phyloP scores from a whole-genome alignment of 2,888 invertebrate genomes.

The Axea sp. region DNA sequence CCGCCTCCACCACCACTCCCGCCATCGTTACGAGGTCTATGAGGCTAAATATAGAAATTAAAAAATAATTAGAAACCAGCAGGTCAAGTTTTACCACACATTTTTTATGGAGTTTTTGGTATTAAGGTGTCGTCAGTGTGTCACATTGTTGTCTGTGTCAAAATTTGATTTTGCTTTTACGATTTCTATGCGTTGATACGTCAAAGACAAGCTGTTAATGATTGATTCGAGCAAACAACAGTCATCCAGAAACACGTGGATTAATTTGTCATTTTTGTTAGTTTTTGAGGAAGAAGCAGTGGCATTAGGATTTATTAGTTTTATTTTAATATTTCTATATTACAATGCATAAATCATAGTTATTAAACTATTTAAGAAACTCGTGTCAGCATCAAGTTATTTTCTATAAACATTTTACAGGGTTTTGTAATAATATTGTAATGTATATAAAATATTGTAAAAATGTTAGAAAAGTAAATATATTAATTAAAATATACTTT shows the following conservation, averaged over 20 bases:
- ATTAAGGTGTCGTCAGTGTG: conserved; percentile 40
- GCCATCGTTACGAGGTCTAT: conserved; percentile 82
- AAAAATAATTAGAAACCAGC: conserved; percentile 9
- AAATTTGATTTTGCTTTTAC: neutral
- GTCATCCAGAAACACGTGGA: conserved; percentile 42
- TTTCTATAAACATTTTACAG: too few relatives aligned
- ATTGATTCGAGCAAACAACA: conserved; percentile 50
- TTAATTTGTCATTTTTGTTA: too few relatives aligned
- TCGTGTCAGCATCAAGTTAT: too few relatives aligned
- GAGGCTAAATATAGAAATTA: conserved; percentile 79
- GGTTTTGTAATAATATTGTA: too few relatives aligned
- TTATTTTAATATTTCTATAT: too few relatives aligned
- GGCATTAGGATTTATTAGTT: too few relatives aligned
- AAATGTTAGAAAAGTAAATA: too few relatives aligned
- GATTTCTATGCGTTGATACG: conserved; percentile 4
- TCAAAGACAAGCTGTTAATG: conserved; percentile 43
- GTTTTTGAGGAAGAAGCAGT: too few relatives aligned
- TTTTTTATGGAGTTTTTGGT: conserved; percentile 24
- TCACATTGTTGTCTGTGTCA: conserved; percentile 4
- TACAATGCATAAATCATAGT: too few relatives aligned
- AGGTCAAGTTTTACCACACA: neutral
- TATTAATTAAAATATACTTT: too few relatives aligned
- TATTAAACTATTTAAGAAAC: too few relatives aligned
- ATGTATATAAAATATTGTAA: too few relatives aligned
- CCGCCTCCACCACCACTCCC: conserved; percentile 81